Conservation (phyloP, 2,888 invertebrate genomes). For the Cerceris rybyensis region DNA sequence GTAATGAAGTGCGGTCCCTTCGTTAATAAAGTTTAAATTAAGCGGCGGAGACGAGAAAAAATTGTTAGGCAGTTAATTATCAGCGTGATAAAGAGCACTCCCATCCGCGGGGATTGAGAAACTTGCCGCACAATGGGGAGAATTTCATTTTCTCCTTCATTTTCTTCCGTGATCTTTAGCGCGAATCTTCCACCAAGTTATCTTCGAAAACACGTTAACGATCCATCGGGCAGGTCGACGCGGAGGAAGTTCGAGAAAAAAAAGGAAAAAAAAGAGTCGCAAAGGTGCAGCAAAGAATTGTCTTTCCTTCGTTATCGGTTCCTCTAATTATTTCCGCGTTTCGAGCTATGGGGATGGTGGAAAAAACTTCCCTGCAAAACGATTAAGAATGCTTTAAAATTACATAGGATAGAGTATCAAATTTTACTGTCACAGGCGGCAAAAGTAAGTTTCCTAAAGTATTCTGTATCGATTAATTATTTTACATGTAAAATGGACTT, state of each 20-base stretch:
- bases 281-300: too few species aligned
- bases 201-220: conserved; percentile 7
- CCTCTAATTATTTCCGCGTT: too few species aligned
- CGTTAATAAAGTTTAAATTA: conserved; percentile 70
- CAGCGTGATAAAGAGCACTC: conserved; percentile 42
- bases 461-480: too few species aligned
- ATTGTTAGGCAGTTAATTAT: conserved; percentile 58
- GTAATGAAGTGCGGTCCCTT: conserved; percentile 49
- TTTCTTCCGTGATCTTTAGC: conserved; percentile 30
- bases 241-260: background rate
- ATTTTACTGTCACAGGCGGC: too few species aligned
- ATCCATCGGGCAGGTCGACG: conserved; percentile 5
- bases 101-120: conserved; percentile 53
- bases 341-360: too few species aligned
- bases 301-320: too few species aligned
- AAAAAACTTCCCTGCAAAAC: too few species aligned
- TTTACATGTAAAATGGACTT: too few species aligned
- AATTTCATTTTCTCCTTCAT: conserved; percentile 45
- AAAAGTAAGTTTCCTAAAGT: too few species aligned
- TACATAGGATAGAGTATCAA: too few species aligned
- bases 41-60: conserved; percentile 54
- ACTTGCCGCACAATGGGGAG: conserved; percentile 44
- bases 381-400: too few species aligned
- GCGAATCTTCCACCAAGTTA: conserved; percentile 14
- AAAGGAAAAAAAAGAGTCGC: too few species aligned